phyloP scores from a whole-genome alignment of 2,888 invertebrate genomes.

The Sphaerophoria rueppellii region DNA sequence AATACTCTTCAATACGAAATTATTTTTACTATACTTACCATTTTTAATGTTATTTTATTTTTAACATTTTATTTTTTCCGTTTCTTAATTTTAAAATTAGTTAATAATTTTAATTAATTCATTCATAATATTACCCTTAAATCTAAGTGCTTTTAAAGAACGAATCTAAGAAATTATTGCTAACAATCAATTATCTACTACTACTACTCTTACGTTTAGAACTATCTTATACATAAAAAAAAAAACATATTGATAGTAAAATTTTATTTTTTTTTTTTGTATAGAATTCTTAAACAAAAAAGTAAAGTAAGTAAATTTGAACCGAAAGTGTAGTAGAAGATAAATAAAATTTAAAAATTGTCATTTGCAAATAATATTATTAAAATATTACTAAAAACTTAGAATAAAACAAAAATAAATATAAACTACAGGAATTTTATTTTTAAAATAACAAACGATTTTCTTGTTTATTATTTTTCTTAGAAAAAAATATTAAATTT shows the following conservation, averaged over 20 bases:
- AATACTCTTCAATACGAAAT: too few species aligned
- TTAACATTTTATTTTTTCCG: neutral
- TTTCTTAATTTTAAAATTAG: neutral
- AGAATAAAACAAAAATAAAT: conserved; percentile 47
- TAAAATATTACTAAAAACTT: conserved; percentile 42
- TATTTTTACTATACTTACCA: neutral
- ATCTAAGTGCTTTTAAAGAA: conserved; percentile 66
- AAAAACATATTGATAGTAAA: neutral
- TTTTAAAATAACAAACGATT: conserved; percentile 30
- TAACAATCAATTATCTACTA: conserved; percentile 70
- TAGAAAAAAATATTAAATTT: conserved; percentile 23
- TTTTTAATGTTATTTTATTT: neutral
- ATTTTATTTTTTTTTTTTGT: neutral
- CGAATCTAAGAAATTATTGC: conserved; percentile 55
- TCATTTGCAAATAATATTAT: conserved; percentile 52
- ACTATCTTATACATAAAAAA: conserved; percentile 9
- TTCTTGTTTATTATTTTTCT: conserved; percentile 25
- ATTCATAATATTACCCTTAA: conserved; percentile 24
- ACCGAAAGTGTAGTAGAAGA: conserved; percentile 48
- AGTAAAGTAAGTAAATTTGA: conserved; percentile 49
- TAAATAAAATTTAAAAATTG: conserved; percentile 27
- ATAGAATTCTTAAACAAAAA: conserved; percentile 23
- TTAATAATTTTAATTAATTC: conserved; percentile 17
- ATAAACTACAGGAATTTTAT: conserved; percentile 65
- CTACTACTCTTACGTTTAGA: conserved; percentile 30